A percentile compares a stretch with the other conserved stretches of the same genome.
These are phyloP conservation scores for Ancistrus triradiatus DNA, from an alignment of 2,113 vertebrate species.

Conservation along the genomic window DNA sequence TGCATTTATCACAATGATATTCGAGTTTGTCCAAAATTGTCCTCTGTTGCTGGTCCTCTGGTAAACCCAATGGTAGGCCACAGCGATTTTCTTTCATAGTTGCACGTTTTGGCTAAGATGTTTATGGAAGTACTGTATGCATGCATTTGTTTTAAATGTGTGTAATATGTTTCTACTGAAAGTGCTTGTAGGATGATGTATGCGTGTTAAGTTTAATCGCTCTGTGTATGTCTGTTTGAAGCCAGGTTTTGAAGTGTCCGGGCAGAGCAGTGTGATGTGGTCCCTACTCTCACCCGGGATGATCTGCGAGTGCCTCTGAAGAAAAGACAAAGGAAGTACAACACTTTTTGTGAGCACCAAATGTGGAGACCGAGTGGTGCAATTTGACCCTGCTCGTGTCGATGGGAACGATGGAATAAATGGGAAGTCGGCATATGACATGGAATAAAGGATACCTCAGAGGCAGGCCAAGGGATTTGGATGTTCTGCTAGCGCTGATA, in stretches of 20 bases:
- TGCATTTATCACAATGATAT: conserved; percentile 21
- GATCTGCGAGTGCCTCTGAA: conserved; percentile 36
- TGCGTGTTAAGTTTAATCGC: neutral
- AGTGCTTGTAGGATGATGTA: neutral
- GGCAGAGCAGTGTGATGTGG: conserved; percentile 20
- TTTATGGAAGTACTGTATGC: neutral
- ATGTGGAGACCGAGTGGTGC: conserved; percentile 3
- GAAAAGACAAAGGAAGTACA: conserved; percentile 15
- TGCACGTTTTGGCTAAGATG: neutral
- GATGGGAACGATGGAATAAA: conserved; percentile 47
- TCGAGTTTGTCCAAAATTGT: conserved; percentile 23
- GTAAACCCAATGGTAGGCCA: conserved; percentile 23
- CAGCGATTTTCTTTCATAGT: neutral
- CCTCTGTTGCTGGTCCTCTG: conserved; percentile 6
- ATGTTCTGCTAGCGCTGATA: conserved; percentile 44
- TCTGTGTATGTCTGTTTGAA: conserved; percentile 11
- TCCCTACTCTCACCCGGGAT: conserved; percentile 22
- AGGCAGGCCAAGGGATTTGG: conserved; percentile 48
- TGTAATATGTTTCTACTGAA: neutral
- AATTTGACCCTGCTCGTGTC: conserved; percentile 14
- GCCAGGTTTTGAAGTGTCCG: conserved; percentile 24
- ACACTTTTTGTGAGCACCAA: conserved; percentile 14
- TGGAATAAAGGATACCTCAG: conserved; percentile 50
- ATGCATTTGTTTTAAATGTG: neutral
- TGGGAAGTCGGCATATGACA: conserved; percentile 39